Evolutionary conservation across 2,113 vertebrate genomes (phyloP), one percentile per base, ranked within the genome.

Genomic region (Eclectus roratus): DNA sequence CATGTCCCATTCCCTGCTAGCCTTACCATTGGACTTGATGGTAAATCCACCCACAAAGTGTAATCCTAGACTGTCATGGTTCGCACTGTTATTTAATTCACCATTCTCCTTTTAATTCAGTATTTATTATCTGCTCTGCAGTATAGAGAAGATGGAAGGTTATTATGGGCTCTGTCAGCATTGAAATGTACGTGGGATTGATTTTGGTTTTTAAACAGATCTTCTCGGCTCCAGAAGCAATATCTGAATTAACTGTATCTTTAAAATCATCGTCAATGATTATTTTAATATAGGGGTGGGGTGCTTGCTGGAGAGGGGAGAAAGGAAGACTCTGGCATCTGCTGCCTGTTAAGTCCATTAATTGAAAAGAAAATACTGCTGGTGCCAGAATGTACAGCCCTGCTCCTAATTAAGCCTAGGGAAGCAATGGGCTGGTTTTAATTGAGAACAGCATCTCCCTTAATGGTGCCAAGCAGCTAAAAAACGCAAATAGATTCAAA

Each of bases 351-450:
- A 94, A 91, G 73, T 85, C 80, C 87, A 89, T 96, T 96, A 94
- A 93, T 91, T 97, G 94, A 94, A 97, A 96, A 95, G 89, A 97
- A 97, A 97, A 95, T 92, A 89, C 31, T 93, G 80, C 90, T 94
- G 80, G 85, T 96, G 97, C 95, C 94, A 97, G 96, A 95, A 93
- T 64, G 92, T 93, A 88, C 69, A 89, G 70, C 71, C 85, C 83
- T 95, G 93, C 92, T 97, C 87, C 96, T 97, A 91, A 97, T 97
- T 97, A 97, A 95, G 85, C 82, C 73, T 88, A 37, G 64, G 80
- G 87, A 96, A 96, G 95, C 93, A 94, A 71, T 79, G 91, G 93
- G 76, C 81, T 89, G 80, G 70, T 94, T 97, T 97, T 97, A 97
- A 97, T 96, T 96, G 95, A 96, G 89, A 96, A 80, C 95, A 96